Conservation (phyloP, 1,140 invertebrate species). For the Monochamus saltuarius region DNA sequence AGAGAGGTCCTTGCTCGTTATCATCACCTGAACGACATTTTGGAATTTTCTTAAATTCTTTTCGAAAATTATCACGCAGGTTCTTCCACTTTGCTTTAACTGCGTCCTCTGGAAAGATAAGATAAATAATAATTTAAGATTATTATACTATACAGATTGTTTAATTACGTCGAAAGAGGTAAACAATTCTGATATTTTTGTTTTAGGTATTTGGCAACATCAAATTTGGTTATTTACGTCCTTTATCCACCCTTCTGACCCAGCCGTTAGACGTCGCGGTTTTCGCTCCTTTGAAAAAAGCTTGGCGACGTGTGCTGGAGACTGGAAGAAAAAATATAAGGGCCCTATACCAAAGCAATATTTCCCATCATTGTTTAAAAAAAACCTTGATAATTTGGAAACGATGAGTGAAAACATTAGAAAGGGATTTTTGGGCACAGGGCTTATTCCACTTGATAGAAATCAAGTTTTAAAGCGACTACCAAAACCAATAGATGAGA, state of each 20-base stretch:
- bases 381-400: conserved; percentile 9
- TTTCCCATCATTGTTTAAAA: conserved; percentile 6
- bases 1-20: too few relatives aligned
- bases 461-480: conserved; percentile 9
- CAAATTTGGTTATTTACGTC: conserved; percentile 44
- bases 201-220: too few relatives aligned
- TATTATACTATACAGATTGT: too few relatives aligned
- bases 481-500: background rate
- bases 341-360: conserved; percentile 27
- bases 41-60: too few relatives aligned
- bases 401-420: conserved; percentile 8
- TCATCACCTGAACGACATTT: too few relatives aligned
- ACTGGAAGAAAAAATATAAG: conserved; percentile 39
- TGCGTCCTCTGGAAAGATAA: too few relatives aligned
- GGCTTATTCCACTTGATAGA: conserved; percentile 5
- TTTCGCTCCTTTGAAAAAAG: conserved; percentile 46
- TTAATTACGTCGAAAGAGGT: too few relatives aligned
- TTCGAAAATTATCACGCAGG: too few relatives aligned
- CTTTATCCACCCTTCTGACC: conserved; percentile 46
- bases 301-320: conserved; percentile 44
- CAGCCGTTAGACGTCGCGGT: conserved; percentile 50
- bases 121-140: too few relatives aligned
- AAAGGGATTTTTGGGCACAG: conserved; percentile 9
- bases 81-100: too few relatives aligned
- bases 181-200: too few relatives aligned